A percentile compares a stretch with the other conserved stretches of the same genome.
Evolutionary conservation across 1,140 invertebrate genomes (phyloP).

Genomic region (Arion vulgaris): DNA sequence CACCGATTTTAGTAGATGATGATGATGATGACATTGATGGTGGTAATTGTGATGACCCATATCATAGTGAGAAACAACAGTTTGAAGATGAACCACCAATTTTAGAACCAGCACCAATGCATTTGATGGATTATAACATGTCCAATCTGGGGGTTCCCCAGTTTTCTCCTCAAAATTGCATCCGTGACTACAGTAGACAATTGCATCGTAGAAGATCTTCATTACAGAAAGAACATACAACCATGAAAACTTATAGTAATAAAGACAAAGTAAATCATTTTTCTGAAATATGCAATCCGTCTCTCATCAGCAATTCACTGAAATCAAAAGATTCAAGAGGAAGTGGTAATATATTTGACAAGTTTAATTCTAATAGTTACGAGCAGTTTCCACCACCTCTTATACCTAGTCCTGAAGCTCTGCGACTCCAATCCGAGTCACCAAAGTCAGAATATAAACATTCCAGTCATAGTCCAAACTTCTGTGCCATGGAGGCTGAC

Average conservation of each 20-base stretch:
- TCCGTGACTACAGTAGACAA: background rate
- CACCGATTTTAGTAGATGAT: conserved; percentile 32
- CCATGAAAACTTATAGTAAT: background rate
- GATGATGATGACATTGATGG: background rate
- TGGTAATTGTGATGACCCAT: background rate
- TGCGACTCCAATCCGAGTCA: background rate
- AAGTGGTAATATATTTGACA: conserved; percentile 32
- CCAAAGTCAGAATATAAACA: background rate
- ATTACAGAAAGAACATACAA: background rate
- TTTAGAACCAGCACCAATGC: conserved; percentile 7
- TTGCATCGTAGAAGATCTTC: background rate
- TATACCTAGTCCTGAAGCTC: conserved; percentile 8
- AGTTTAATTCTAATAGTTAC: conserved; percentile 7
- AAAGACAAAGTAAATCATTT: background rate
- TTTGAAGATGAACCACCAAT: conserved; percentile 33
- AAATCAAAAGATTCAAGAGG: background rate
- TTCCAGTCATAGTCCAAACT: conserved; percentile 19
- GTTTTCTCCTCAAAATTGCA: background rate
- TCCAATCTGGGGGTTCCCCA: background rate
- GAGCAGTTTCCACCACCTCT: conserved; percentile 17
- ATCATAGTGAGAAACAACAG: background rate
- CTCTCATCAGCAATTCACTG: background rate
- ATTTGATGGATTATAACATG: background rate
- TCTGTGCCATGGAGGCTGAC: conserved; percentile 43
- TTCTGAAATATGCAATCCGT: background rate